Evolutionary conservation across 2,797 vertebrate genomes (phyloP).

Genomic region (Merluccius polli): DNA sequence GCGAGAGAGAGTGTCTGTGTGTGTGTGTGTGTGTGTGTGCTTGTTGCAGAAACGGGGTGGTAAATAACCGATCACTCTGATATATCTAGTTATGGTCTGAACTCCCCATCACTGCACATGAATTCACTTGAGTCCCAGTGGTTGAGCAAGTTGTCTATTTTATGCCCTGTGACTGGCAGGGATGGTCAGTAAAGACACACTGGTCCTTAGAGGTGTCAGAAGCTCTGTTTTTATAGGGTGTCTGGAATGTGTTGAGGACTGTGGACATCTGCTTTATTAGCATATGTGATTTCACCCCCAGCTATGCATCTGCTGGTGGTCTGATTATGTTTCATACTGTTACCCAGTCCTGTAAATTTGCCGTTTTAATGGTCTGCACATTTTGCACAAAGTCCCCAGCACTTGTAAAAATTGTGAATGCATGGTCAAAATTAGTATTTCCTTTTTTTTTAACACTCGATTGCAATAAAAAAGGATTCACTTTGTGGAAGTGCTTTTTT

Average conservation of each 20-base stretch:
- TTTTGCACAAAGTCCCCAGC: not conserved
- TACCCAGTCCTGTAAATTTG: slow-evolving; percentile 45
- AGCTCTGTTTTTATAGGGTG: slow-evolving; percentile 74
- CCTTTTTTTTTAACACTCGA: not conserved
- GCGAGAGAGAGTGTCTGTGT: too few species aligned
- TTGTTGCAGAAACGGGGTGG: not conserved
- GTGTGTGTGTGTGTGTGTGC: too few species aligned
- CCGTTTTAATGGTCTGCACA: not conserved
- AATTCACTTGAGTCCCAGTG: not conserved
- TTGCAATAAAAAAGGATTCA: not conserved
- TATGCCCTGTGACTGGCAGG: slow-evolving; percentile 42
- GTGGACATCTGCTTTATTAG: slow-evolving; percentile 79
- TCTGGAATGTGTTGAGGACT: slow-evolving; percentile 72
- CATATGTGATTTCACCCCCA: slow-evolving; percentile 69
- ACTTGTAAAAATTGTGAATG: not conserved
- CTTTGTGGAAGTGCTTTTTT: not conserved
- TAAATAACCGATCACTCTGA: not conserved
- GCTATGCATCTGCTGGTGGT: slow-evolving; percentile 71
- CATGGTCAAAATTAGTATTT: not conserved
- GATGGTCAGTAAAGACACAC: slow-evolving; percentile 44
- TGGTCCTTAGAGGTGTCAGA: slow-evolving; percentile 55
- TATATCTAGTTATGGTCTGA: not conserved
- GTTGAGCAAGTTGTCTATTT: slow-evolving; percentile 44
- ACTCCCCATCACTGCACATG: not conserved
- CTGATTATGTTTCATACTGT: slow-evolving; percentile 59